These are phyloP conservation scores for Ommatoiulus sabulosus DNA, from an alignment of 2,888 invertebrate species.

Conservation along the genomic window DNA sequence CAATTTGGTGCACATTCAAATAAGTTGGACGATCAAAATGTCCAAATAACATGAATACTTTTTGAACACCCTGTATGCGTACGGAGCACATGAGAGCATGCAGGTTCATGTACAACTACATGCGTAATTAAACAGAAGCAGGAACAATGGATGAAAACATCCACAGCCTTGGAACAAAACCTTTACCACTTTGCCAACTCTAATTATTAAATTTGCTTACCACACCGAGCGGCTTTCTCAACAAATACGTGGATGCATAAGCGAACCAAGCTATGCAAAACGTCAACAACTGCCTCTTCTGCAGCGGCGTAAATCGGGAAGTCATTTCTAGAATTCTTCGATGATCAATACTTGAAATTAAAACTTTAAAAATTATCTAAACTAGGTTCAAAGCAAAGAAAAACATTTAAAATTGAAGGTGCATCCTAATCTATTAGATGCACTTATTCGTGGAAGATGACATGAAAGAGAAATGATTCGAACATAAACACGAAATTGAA, in stretches of 20 bases:
- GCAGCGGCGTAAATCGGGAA: conserved; percentile 60
- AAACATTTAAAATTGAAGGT: background rate
- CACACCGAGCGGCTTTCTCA: conserved; percentile 70
- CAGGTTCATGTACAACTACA: too few species aligned
- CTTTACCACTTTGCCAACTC: background rate
- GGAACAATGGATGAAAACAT: too few species aligned
- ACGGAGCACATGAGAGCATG: too few species aligned
- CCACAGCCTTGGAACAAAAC: too few species aligned
- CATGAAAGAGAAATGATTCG: background rate
- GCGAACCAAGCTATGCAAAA: conserved; percentile 67
- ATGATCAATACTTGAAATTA: background rate
- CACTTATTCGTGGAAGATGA: background rate
- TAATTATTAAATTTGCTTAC: conserved; percentile 62
- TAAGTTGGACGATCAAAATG: too few species aligned
- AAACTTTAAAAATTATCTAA: background rate
- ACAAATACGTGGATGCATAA: conserved; percentile 68
- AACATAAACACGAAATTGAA: background rate
- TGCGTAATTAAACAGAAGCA: too few species aligned
- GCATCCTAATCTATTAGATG: background rate
- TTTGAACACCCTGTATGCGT: too few species aligned
- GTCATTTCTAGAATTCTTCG: background rate
- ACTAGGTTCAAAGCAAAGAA: background rate
- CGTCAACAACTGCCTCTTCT: conserved; percentile 61
- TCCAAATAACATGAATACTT: too few species aligned
- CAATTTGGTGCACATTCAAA: too few species aligned